phyloP scores from a whole-genome alignment of 1,140 invertebrate species.

The Pristionchus pacificus region DNA sequence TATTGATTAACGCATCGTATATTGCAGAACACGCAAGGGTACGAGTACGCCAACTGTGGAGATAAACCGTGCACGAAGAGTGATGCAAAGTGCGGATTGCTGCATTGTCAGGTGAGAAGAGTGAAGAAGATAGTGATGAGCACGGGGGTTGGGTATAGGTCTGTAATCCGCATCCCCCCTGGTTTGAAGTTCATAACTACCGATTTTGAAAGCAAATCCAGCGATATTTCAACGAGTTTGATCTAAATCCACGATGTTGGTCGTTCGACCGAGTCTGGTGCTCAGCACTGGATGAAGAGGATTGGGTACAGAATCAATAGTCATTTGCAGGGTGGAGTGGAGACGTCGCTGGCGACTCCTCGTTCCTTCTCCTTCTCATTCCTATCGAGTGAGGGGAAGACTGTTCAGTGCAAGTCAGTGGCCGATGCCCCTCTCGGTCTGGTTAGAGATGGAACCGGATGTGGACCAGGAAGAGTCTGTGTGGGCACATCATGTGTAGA shows the following conservation, averaged over 20 bases:
- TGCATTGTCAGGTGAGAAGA: slow-evolving; percentile 45
- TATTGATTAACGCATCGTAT: neutral
- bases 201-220: too few species aligned
- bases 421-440: slow-evolving; percentile 39
- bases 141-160: too few species aligned
- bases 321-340: neutral
- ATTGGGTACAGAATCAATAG: too few species aligned
- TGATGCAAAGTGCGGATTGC: slow-evolving; percentile 45
- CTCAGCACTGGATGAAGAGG: too few species aligned
- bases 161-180: too few species aligned
- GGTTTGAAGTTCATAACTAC: too few species aligned
- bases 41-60: slow-evolving; percentile 56
- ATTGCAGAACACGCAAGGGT: slow-evolving; percentile 47
- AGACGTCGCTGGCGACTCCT: neutral
- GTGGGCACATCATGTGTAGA: slow-evolving; percentile 47
- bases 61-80: slow-evolving; percentile 36
- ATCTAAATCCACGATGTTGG: too few species aligned
- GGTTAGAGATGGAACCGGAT: slow-evolving; percentile 45
- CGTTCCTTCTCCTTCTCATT: slow-evolving; percentile 55
- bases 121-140: too few species aligned
- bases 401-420: slow-evolving; percentile 53
- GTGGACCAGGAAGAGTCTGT: slow-evolving; percentile 48
- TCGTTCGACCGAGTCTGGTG: too few species aligned
- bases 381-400: slow-evolving; percentile 41
- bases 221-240: too few species aligned